Evolutionary conservation across 2,888 invertebrate species (phyloP).

Genomic region (Drosophila robusta): DNA sequence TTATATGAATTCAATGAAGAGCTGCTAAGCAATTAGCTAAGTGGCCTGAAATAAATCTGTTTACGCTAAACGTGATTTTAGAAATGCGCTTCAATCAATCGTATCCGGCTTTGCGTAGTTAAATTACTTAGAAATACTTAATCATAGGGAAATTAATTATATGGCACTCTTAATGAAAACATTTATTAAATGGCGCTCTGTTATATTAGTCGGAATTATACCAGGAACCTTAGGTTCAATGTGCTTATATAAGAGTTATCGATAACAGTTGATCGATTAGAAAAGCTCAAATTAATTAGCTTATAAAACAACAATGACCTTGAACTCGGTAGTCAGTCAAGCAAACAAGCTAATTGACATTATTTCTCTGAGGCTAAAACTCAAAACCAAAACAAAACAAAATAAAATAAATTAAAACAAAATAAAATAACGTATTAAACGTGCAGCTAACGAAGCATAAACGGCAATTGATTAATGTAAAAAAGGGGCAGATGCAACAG

Average conservation of each 20-base stretch:
- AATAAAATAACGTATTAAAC: constrained; percentile 42
- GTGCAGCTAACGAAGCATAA: constrained; percentile 73
- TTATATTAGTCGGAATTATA: constrained; percentile 3
- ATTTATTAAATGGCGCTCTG: not conserved
- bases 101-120: constrained; percentile 37
- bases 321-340: constrained; percentile 59
- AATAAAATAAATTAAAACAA: constrained; percentile 1
- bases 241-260: constrained; percentile 5
- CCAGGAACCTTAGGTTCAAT: constrained; percentile 1
- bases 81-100: constrained; percentile 21
- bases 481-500: constrained; percentile 38
- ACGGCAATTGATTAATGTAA: constrained; percentile 67
- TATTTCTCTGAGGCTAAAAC: constrained; percentile 51
- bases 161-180: not conserved
- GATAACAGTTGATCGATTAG: not conserved
- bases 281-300: constrained; percentile 3
- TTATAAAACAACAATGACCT: constrained; percentile 45
- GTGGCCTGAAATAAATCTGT: not conserved
- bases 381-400: constrained; percentile 14
- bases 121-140: constrained; percentile 29
- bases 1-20: not conserved
- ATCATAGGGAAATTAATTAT: constrained; percentile 31
- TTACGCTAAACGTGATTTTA: constrained; percentile 20
- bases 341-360: constrained; percentile 62
- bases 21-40: constrained; percentile 5